Evolutionary conservation across 2,888 invertebrate genomes (phyloP).

Genomic region (Drosophila leonis): DNA sequence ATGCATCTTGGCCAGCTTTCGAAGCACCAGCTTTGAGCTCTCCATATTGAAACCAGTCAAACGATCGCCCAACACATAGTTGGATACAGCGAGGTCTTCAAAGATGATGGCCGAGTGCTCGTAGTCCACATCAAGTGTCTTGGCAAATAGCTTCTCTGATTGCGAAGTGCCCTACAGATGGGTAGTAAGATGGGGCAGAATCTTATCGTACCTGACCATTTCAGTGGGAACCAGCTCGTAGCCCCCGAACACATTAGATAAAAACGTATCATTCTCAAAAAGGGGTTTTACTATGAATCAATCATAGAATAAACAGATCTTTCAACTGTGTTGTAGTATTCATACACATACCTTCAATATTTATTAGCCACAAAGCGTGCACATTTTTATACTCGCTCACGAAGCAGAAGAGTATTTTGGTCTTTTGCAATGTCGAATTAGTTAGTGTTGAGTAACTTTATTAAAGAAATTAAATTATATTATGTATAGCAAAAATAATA

Average conservation of each 20-base stretch:
- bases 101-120: constrained; percentile 75
- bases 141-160: constrained; percentile 72
- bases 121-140: constrained; percentile 75
- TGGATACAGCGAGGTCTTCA: constrained; percentile 68
- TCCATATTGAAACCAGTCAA: constrained; percentile 83
- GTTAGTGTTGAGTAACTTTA: too few species aligned
- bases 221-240: constrained; percentile 75
- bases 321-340: too few species aligned
- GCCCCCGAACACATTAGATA: constrained; percentile 53
- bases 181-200: constrained; percentile 70
- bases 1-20: constrained; percentile 86
- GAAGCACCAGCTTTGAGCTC: constrained; percentile 83
- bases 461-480: too few species aligned
- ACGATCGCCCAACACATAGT: constrained; percentile 74
- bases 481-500: too few species aligned
- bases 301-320: too few species aligned
- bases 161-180: constrained; percentile 55
- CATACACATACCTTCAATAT: too few species aligned
- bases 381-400: too few species aligned
- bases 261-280: constrained; percentile 68
- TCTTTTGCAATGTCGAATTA: too few species aligned
- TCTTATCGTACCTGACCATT: constrained; percentile 79
- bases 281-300: constrained; percentile 72
- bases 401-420: too few species aligned
- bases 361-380: too few species aligned